Evolutionary conservation across 1,140 invertebrate genomes (phyloP), one percentile per base, ranked within the genome.

Genomic region (Drosophila jambulina): DNA sequence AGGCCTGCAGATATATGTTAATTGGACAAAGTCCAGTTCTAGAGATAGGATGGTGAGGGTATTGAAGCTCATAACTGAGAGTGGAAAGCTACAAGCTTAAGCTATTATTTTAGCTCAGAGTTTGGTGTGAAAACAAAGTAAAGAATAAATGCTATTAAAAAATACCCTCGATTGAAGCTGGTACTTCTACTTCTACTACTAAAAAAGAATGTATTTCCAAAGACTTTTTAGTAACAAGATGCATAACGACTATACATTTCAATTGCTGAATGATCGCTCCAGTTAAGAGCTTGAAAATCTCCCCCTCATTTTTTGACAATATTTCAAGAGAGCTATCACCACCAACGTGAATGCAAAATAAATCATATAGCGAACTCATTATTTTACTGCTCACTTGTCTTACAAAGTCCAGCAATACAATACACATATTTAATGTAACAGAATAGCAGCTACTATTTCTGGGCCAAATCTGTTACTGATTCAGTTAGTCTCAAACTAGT

Each of bases 11-110:
- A 36, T 38, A 38, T 38, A 38, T 56, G 34, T 38, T 56, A 56
- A 38, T 56, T 56, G 53, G 54, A 57, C 34, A 57, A 19, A 57
- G 34, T 43, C 21, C 23, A 25, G 3, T 42, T 42, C 21, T 57
- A 10, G 15, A 6, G 6, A 19, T n/a, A 25, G 15, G 1, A 56
- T 38, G 34, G 19, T 8, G n/a, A 34, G 49, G 5, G n/a, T 15
- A 21, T 53, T 21, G 34, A 15, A 53, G 13, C 6, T 2, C 4
- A 13, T 12, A 34, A 2, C 21, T 13, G 4, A 2, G n/a, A 13
- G 17, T 10, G 9, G 9, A 27, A 1, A 27, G 3, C 2, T 4
- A 1, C 10, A 1, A 32, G 21, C 3, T 32, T n/a, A 1, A 19
- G 12, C 5, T 51, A 0, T 10, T 13, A 19, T 21, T 13, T 13